Conservation (phyloP, 2,113 vertebrate species). For the Bungarus multicinctus region DNA sequence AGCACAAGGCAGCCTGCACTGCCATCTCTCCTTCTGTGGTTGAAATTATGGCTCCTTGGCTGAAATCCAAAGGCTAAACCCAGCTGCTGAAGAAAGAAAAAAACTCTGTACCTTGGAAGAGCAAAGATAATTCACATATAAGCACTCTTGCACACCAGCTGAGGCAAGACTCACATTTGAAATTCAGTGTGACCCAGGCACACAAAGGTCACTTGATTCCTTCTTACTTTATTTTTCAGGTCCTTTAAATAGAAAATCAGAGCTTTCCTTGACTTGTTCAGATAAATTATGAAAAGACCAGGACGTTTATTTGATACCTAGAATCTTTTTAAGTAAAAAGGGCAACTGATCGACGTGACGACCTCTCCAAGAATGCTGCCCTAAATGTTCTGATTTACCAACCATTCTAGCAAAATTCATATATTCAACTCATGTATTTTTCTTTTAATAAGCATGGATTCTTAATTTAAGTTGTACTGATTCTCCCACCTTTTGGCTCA, state of each 20-base stretch:
- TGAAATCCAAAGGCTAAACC: neutral
- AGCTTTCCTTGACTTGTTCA: slow-evolving; percentile 8
- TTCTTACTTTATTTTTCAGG: neutral
- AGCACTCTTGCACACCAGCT: neutral
- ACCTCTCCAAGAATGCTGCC: slow-evolving; percentile 31
- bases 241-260: slow-evolving; percentile 3
- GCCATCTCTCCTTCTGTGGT: neutral
- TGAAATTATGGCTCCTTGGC: neutral
- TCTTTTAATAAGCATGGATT: slow-evolving; percentile 1
- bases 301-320: neutral
- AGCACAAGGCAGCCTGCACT: neutral
- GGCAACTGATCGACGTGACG: slow-evolving; percentile 12
- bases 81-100: neutral
- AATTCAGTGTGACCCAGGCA: neutral
- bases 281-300: slow-evolving; percentile 17
- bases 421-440: slow-evolving; percentile 7
- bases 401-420: slow-evolving; percentile 17
- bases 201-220: neutral
- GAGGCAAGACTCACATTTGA: neutral
- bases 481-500: neutral
- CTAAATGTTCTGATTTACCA: slow-evolving; percentile 35
- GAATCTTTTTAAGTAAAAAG: slow-evolving; percentile 29
- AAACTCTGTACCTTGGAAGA: neutral
- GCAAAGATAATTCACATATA: neutral
- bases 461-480: neutral